Conservation (phyloP, 2,113 vertebrate genomes). For the Macquaria ambigua region DNA sequence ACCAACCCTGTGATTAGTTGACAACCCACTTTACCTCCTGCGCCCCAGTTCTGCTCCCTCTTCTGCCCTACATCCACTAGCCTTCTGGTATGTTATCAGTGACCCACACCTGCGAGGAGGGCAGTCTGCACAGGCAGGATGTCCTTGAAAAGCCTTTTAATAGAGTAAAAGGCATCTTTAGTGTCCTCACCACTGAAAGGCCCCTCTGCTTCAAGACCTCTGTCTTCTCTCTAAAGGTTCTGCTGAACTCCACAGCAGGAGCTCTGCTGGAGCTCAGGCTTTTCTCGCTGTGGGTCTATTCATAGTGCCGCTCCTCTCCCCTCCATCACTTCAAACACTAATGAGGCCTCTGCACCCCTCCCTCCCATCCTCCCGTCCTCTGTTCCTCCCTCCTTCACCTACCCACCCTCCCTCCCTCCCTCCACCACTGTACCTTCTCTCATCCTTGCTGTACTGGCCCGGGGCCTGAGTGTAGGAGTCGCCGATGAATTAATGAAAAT, state of each 20-base stretch:
- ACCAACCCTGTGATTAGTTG: too few species aligned
- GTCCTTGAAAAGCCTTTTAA: constrained; percentile 39
- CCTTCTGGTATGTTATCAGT: constrained; percentile 30
- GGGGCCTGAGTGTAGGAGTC: constrained; percentile 37
- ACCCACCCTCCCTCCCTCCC: constrained; percentile 37
- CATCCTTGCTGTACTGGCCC: constrained; percentile 27
- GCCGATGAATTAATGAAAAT: constrained; percentile 62
- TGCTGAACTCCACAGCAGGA: constrained; percentile 41
- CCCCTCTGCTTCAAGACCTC: not conserved
- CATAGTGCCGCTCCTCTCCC: constrained; percentile 59
- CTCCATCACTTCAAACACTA: constrained; percentile 67
- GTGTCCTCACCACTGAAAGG: constrained; percentile 21
- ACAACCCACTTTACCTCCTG: not conserved
- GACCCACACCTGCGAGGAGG: constrained; percentile 28
- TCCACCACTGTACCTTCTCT: constrained; percentile 16
- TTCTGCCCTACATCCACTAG: not conserved
- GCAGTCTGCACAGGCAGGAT: constrained; percentile 1
- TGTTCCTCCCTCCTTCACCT: constrained; percentile 9
- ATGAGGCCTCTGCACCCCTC: constrained; percentile 51
- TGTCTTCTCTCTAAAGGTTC: constrained; percentile 40
- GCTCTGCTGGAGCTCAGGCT: constrained; percentile 32
- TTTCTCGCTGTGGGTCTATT: constrained; percentile 66
- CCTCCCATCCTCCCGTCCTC: not conserved
- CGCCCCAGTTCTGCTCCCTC: not conserved
- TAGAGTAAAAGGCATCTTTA: constrained; percentile 15